Evolutionary conservation across 2,113 vertebrate genomes (phyloP).

Genomic region (Lipophrys pholis): DNA sequence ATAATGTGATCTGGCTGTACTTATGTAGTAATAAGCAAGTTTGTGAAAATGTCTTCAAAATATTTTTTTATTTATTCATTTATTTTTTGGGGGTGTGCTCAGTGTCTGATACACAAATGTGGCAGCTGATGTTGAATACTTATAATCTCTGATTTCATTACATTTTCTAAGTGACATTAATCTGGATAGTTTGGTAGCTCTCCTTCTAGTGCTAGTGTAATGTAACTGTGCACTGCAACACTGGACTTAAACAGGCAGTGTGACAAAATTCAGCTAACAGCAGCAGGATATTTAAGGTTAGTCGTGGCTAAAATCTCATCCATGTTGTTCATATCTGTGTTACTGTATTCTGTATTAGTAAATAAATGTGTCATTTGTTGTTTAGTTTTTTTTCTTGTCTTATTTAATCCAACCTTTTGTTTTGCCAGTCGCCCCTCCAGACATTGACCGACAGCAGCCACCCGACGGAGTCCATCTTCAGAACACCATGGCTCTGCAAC

Average conservation of each 20-base stretch:
- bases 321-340: no score
- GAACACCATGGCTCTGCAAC: constrained; percentile 49
- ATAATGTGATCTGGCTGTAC: background rate
- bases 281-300: no score
- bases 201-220: background rate
- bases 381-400: constrained; percentile 5
- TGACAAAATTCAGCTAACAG: no score
- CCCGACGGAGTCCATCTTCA: constrained; percentile 9
- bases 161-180: background rate
- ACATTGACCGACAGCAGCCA: background rate
- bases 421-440: constrained; percentile 43
- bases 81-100: background rate
- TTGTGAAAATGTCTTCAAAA: no score
- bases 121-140: background rate
- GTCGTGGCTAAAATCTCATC: no score
- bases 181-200: background rate
- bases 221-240: no score
- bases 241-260: background rate
- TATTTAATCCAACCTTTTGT: background rate
- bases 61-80: no score
- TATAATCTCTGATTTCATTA: background rate
- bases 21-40: background rate
- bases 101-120: constrained; percentile 12
- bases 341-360: no score
- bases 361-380: no score